Conservation (phyloP, 2,113 vertebrate species). For the Chlorodrepanis virens region DNA sequence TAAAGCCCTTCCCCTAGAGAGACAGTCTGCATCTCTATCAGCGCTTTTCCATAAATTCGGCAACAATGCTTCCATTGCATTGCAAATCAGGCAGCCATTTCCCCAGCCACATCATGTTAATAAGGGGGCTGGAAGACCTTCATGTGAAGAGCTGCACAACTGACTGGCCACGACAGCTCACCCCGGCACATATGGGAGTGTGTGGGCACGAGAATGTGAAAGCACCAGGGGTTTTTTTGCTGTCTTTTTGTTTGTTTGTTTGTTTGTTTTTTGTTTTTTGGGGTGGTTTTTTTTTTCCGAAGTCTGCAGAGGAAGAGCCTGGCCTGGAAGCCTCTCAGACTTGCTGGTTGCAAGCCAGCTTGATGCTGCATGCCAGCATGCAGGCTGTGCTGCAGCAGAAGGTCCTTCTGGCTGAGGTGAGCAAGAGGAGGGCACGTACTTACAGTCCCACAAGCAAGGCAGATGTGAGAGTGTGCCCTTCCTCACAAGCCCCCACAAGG, state of each 20-base stretch:
- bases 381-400: background rate
- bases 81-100: background rate
- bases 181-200: background rate
- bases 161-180: background rate
- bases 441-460: background rate
- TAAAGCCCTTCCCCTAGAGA: background rate
- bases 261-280: background rate
- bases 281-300: background rate
- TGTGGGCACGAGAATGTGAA: background rate
- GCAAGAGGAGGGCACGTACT: background rate
- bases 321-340: background rate
- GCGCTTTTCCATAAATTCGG: background rate
- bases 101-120: background rate
- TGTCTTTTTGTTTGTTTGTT: background rate
- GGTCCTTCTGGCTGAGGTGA: background rate
- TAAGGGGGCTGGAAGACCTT: background rate
- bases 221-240: background rate
- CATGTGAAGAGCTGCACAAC: background rate
- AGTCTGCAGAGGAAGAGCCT: background rate
- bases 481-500: background rate
- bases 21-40: background rate
- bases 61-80: background rate
- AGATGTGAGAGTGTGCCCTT: background rate
- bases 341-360: background rate
- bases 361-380: background rate